phyloP scores from a whole-genome alignment of 2,797 vertebrate genomes.

The Muscicapa comitata region DNA sequence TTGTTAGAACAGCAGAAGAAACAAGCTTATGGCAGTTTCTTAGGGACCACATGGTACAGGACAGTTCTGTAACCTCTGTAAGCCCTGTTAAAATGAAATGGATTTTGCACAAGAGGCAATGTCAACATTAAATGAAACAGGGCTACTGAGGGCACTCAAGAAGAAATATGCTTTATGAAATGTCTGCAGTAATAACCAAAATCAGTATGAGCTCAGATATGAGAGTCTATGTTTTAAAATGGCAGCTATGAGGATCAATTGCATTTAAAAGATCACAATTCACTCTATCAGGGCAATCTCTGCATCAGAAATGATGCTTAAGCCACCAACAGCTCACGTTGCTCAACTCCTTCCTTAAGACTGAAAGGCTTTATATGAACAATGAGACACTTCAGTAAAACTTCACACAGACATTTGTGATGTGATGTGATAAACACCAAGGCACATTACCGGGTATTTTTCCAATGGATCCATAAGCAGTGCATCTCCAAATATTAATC shows the following conservation, averaged over 20 bases:
- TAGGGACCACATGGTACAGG: not conserved
- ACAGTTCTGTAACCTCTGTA: not conserved
- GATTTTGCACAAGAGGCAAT: not conserved
- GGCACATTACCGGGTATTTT: constrained; percentile 89
- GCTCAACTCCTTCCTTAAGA: not conserved
- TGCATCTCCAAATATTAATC: constrained; percentile 94
- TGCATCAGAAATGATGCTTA: not conserved
- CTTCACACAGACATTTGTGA: not conserved
- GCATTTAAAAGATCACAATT: not conserved
- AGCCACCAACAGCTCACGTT: not conserved
- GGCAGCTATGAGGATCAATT: not conserved
- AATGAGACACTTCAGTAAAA: not conserved
- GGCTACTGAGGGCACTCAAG: not conserved
- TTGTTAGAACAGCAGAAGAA: not conserved
- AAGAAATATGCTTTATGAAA: constrained; percentile 4
- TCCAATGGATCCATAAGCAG: constrained; percentile 91
- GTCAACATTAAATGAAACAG: not conserved
- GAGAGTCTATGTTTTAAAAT: not conserved
- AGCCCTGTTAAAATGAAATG: not conserved
- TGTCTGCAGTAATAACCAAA: not conserved
- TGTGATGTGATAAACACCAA: not conserved
- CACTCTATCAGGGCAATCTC: not conserved
- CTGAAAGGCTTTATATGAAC: not conserved
- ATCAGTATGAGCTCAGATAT: not conserved
- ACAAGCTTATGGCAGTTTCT: not conserved